Evolutionary conservation across 1,140 invertebrate species (phyloP).

Genomic region (Meloidogyne hapla): DNA sequence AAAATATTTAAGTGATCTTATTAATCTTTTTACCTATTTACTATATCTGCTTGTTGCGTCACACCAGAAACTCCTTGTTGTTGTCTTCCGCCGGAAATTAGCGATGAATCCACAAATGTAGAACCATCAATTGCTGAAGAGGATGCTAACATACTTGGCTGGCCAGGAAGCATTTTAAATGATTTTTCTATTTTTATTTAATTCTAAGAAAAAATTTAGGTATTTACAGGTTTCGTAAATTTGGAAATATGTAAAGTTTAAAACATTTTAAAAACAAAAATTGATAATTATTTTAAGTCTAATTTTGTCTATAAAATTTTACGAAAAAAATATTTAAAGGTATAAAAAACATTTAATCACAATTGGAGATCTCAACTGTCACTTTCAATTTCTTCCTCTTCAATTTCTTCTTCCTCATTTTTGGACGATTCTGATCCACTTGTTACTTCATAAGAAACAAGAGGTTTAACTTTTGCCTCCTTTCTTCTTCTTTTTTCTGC

Average conservation of each 20-base stretch:
- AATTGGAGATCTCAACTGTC: background rate
- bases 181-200: background rate
- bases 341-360: too few species aligned
- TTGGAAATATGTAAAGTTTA: too few species aligned
- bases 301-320: too few species aligned
- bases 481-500: background rate
- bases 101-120: background rate
- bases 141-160: background rate
- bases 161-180: conserved; percentile 4
- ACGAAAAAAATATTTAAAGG: too few species aligned
- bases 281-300: too few species aligned
- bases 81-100: background rate
- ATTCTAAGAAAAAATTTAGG: background rate
- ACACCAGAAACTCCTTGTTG: background rate
- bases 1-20: too few species aligned
- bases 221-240: too few species aligned
- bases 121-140: background rate
- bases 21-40: background rate
- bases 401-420: background rate
- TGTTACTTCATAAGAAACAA: background rate
- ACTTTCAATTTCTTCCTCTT: too few species aligned
- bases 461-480: background rate
- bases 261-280: too few species aligned
- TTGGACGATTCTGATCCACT: background rate
- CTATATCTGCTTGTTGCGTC: background rate